Percentiles rank a stretch among this genome's conserved stretches.
Evolutionary conservation across 1,140 invertebrate species (phyloP).

Genomic region (Diachasmimorpha longicaudata): DNA sequence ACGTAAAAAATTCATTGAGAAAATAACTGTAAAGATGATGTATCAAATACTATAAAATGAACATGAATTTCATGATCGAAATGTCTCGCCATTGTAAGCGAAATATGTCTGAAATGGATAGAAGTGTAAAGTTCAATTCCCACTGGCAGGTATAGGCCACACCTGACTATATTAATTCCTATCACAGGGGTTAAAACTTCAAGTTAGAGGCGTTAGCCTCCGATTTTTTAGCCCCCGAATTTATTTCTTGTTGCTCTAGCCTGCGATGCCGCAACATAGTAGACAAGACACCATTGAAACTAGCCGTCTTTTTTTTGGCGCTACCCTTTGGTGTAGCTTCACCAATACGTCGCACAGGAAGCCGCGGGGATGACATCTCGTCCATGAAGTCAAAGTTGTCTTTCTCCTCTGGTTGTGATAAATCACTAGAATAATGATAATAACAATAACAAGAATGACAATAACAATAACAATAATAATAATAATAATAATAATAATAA

Average conservation of each 20-base stretch:
- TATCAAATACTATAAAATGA: no score
- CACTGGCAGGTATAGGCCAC: no score
- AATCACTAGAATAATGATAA: not conserved
- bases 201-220: conserved; percentile 49
- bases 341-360: conserved; percentile 69
- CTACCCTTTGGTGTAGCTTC: conserved; percentile 71
- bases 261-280: conserved; percentile 75
- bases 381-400: conserved; percentile 80
- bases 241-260: conserved; percentile 66
- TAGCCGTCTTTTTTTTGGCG: conserved; percentile 79
- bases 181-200: conserved; percentile 43
- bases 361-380: conserved; percentile 70
- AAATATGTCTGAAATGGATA: no score
- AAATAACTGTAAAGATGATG: no score
- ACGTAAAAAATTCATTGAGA: no score
- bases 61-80: no score
- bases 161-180: not conserved
- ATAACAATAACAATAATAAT: no score
- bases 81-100: no score
- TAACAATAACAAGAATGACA: no score
- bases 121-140: no score
- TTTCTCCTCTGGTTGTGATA: conserved; percentile 63
- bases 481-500: no score
- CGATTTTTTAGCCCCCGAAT: conserved; percentile 51
- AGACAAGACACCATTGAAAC: conserved; percentile 74